Base-by-base conservation (phyloP, 2,797 vertebrate species). In the Loris lydekkerianus region DNA sequence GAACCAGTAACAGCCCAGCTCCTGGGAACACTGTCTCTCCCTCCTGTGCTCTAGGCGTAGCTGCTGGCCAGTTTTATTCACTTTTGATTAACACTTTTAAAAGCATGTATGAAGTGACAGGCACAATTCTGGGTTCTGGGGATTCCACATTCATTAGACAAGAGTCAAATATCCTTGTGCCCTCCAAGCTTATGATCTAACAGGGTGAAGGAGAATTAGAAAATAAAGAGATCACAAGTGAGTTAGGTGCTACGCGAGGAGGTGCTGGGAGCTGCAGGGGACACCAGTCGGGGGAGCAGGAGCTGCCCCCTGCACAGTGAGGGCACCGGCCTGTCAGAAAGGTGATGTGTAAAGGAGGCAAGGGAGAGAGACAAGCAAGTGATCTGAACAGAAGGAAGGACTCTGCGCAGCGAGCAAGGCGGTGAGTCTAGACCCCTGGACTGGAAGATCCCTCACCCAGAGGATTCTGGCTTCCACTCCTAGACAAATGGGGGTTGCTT, bases 231-330 rank as follows among this genome's bases (percentile, higher is more conserved):
- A 53, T 40, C 53, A 76, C 8, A n/a, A 73, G 29, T 53, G 27
- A 53, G 40, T 4, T 11, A 31, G 1, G 25, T 27, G 13, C 21
- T 25, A 25, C 4, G 34, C 31, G 58, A 75, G 29, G 25, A 17
- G 9, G 3, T 15, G 20, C 7, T 11, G 2, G 7, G 27, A 14
- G 21, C 43, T 31, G 4, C 0, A n/a, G 27, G 27, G 27, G 40
- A 40, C 3, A 73, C 20, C 34, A 46, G 53, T 29, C 27, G 43
- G 61, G 27, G n/a, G 34, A 75, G 60, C 20, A 69, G 86, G 75
- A 53, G 13, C 15, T 23, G 2, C 3, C n/a, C n/a, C 56, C 53
- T 43, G 23, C 67, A 58, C 0, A 1, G 65, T 18, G 49, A 27
- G 46, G 11, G 37, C 2, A 27, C 1, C 14, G 37, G 53, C n/a